Percentiles rank a stretch among this genome's conserved stretches.
Conservation (phyloP, 2,888 invertebrate genomes). For the Apomyelois bistriatella region DNA sequence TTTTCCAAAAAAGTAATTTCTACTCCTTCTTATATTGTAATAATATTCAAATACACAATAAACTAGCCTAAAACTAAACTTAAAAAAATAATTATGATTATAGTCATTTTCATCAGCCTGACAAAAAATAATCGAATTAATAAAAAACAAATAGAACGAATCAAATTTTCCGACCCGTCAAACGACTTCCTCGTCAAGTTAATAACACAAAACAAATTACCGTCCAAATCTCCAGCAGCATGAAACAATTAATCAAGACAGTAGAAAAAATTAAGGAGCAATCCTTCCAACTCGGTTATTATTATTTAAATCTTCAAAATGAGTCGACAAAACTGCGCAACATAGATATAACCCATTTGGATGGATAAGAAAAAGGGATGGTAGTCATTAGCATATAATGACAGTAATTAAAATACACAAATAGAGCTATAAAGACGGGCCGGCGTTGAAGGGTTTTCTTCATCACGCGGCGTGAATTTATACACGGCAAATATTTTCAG, state of each 20-base stretch:
- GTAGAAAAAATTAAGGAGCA: slow-evolving; percentile 55
- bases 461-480: slow-evolving; percentile 73
- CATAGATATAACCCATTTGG: slow-evolving; percentile 78
- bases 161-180: slow-evolving; percentile 53
- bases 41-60: no score
- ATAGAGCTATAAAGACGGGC: slow-evolving; percentile 82
- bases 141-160: slow-evolving; percentile 35
- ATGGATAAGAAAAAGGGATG: slow-evolving; percentile 81
- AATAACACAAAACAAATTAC: slow-evolving; percentile 75
- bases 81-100: no score
- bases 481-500: slow-evolving; percentile 77
- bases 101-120: slow-evolving; percentile 16
- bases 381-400: slow-evolving; percentile 83
- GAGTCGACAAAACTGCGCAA: slow-evolving; percentile 60
- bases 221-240: slow-evolving; percentile 53
- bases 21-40: no score
- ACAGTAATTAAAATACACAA: slow-evolving; percentile 87
- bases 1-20: no score
- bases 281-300: slow-evolving; percentile 61
- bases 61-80: background rate
- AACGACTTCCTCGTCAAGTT: slow-evolving; percentile 70
- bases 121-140: slow-evolving; percentile 21
- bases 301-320: slow-evolving; percentile 75
- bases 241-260: slow-evolving; percentile 73
- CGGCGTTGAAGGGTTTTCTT: slow-evolving; percentile 77